Evolutionary conservation across 64 coral and sea anemone species (phyloP).

Genomic region (Dendronephthya gigantea): DNA sequence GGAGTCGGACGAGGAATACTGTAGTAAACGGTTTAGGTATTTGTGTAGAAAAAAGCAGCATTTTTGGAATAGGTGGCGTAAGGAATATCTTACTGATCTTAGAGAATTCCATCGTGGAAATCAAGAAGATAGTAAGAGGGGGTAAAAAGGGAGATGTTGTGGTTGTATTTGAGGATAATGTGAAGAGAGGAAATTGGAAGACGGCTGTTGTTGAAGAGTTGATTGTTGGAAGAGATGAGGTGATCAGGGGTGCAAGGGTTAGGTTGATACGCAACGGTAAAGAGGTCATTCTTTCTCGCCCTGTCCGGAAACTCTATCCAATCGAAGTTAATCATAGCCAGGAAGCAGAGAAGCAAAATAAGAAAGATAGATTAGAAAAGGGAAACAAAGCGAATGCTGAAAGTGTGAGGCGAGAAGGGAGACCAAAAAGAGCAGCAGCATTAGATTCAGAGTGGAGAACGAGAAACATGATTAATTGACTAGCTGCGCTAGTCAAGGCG

Average conservation of each 20-base stretch:
- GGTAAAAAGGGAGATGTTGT: neutral
- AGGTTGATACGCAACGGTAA: neutral
- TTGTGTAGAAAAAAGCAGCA: neutral
- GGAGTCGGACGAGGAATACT: neutral
- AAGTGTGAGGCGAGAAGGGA: neutral
- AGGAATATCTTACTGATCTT: neutral
- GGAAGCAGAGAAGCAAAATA: neutral
- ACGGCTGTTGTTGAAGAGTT: neutral
- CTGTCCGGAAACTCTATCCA: neutral
- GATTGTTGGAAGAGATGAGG: neutral
- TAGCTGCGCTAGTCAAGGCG: constrained; percentile 31
- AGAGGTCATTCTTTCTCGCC: neutral
- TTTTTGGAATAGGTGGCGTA: neutral
- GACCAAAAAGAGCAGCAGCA: constrained; percentile 17
- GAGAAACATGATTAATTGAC: constrained; percentile 28
- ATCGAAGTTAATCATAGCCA: neutral
- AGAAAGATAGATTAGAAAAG: neutral
- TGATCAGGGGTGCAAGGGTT: neutral
- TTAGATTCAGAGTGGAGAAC: constrained; percentile 24
- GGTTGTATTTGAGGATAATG: neutral
- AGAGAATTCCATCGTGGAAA: neutral
- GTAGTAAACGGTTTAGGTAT: neutral
- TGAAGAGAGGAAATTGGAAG: neutral
- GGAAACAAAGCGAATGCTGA: neutral
- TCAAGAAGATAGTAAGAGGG: neutral